These are phyloP conservation scores for Hydrocynus forskahlii DNA, from an alignment of 2,797 vertebrate genomes.

Conservation along the genomic window DNA sequence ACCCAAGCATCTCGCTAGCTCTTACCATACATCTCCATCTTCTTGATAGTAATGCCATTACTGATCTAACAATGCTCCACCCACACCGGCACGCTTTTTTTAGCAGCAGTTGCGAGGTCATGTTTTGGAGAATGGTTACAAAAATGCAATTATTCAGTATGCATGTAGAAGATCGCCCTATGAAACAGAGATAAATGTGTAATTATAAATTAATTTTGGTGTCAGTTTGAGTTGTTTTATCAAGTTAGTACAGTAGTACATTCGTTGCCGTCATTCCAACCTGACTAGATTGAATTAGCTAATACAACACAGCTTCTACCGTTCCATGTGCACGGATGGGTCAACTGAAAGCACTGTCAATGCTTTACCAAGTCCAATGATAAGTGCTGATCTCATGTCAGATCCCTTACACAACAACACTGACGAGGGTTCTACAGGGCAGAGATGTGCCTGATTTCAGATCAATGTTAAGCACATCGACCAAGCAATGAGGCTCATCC, in stretches of 20 bases:
- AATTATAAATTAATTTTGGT: too few species aligned
- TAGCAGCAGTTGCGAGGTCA: not conserved
- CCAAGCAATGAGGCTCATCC: not conserved
- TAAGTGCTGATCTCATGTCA: slow-evolving; percentile 1
- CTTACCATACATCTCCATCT: slow-evolving; percentile 1
- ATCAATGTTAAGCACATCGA: not conserved
- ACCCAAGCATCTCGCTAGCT: not conserved
- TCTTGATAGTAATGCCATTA: not conserved
- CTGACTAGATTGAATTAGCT: not conserved
- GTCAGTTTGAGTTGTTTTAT: too few species aligned
- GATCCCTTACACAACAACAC: not conserved
- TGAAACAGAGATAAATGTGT: not conserved
- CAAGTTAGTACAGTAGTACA: not conserved
- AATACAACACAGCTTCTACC: not conserved
- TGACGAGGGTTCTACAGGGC: too few species aligned
- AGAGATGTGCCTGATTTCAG: not conserved
- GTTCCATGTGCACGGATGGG: not conserved
- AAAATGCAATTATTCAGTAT: not conserved
- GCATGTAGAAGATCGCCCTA: too few species aligned
- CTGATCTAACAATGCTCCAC: not conserved
- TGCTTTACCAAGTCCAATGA: not conserved
- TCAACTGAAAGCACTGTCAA: not conserved
- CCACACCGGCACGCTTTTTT: not conserved
- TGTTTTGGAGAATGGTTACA: not conserved
- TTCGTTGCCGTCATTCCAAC: not conserved